Evolutionary conservation across 2,113 vertebrate species (phyloP), one percentile per base, ranked within the genome.

Genomic region (Dipodomys spectabilis): DNA sequence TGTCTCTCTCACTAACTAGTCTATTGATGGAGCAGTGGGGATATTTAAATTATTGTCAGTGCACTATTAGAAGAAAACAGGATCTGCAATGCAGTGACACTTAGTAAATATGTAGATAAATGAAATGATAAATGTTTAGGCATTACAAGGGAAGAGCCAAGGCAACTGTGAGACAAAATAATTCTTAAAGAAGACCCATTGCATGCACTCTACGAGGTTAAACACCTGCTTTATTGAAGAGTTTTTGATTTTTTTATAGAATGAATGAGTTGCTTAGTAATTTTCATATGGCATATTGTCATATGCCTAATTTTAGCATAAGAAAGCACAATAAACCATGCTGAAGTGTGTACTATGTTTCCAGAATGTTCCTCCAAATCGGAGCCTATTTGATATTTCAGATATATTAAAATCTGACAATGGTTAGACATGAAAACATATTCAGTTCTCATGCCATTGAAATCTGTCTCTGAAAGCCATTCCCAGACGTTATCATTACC

Each of bases 11-110:
- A 39, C 39, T 39, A 39, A 44, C 25, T 65, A 77, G 35, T 88
- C 68, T 75, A 86, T 68, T 81, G 77, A 86, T 83, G 32, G 3
- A 57, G 0, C 3, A 30, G 25, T 49, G 20, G 4, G 13, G 30
- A 30, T 16, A n/a, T 90, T 35, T 93, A 13, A 87, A 77, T 77
- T 88, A 69, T 80, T 89, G 93, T 7, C n/a, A 86, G 28, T 79
- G 71, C 64, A 86, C 69, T 81, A 18, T n/a, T 82, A 83, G n/a
- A 88, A 74, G 77, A 75, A 78, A 90, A 62, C 10, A 69, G 15
- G 90, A 82, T 20, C 5, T 88, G 3, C 6, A 53, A 68, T 35
- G 57, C 0, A 92, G 4, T 20, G 81, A 27, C 12, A 64, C 53
- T 45, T 6, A 85, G 64, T 82, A 89, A 87, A 84, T 94, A 75